Evolutionary conservation across 2,113 vertebrate species (phyloP), one percentile per base, ranked within the genome.

Genomic region (Cichladusa arquata): DNA sequence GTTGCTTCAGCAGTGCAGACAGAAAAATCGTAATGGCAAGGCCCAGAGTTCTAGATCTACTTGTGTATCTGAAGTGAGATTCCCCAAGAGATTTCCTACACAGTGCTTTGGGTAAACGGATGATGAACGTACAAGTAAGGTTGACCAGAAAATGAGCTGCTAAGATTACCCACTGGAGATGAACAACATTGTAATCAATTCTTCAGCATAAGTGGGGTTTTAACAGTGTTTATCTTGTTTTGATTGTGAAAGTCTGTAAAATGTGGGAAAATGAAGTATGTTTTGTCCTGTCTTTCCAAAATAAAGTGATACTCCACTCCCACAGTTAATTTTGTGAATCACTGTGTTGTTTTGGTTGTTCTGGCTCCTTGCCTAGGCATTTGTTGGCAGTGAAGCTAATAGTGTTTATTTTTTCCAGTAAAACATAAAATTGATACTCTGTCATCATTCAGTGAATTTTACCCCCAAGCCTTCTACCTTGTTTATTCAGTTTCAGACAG

Each of bases 61-160:
- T 61, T 81, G 48, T 13, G 5, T 73, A 16, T 19, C 12, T 36
- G 17, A 81, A 70, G 36, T 70, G 18, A 83, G 24, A 40, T 78
- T 14, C 8, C 3, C 9, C 53, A 25, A 47, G 45, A 71, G 54
- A 24, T 17, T 67, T 47, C 9, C 28, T 64, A 33, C 3, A 8
- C 0, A 0, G 4, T 45, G 11, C 36, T 90, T 90, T 47, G 53
- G 25, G 13, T 56, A 25, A 31, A 19, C 1, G 2, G 29, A 26
- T n/a, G 17, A 40, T 69, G 10, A 77, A 57, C 0, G 0, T 42
- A 42, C 12, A 40, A 34, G 7, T 72, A 42, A 61, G 4, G 15
- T 8, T 86, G 48, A 53, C 18, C 16, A 48, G 20, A 77, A 83
- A 67, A 69, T 48, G 26, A 60, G 36, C 48, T 83, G n/a, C 40